Base-by-base conservation (phyloP, 1,140 invertebrate species). In the Saccostrea cuccullata region DNA sequence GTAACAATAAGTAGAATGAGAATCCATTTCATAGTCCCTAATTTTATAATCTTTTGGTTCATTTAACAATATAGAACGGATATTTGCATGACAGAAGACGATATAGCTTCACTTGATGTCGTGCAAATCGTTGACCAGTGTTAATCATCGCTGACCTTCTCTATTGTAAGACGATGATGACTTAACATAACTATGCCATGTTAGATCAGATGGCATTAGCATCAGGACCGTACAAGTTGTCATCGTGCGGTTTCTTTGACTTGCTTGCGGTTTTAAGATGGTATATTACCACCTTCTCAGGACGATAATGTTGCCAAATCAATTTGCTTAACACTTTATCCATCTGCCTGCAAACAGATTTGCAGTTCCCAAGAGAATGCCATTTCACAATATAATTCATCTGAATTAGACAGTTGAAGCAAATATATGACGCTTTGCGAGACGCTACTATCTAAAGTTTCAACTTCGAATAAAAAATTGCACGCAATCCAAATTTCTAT, bases 381-480 rank as follows among this genome's bases (percentile, higher is more conserved):
- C 82, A 84, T 84, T 84, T 84, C 82, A 84, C 40, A 55, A 84
- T 20, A 84, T 84, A 84, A 84, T 84, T 84, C 82, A 84, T 55
- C 40, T 56, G 82, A 84, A 84, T 56, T 55, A 84, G 82, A 84
- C 82, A 84, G 82, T 84, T 84, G 40, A 84, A 84, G 40, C 82
- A 84, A 84, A 84, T 84, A 84, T 84, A 84, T 84, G 40, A 84
- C 82, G 55, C 55, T 84, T 84, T 55, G 55, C 40, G 55, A 55
- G 82, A 55, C 82, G 40, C 20, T n/a, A 55, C 40, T 84, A 84
- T 84, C 82, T 84, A 84, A 56, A 84, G 23, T 84, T 84, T 84
- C 82, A 55, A 84, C 55, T 84, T 84, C 23, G 82, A 84, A 84
- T 84, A 87, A 84, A 84, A 84, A 84, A 84, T 84, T 23, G 82